Evolutionary conservation across 2,888 invertebrate species (phyloP), one percentile per base, ranked within the genome.

Genomic region (Trachelus troglodyta): DNA sequence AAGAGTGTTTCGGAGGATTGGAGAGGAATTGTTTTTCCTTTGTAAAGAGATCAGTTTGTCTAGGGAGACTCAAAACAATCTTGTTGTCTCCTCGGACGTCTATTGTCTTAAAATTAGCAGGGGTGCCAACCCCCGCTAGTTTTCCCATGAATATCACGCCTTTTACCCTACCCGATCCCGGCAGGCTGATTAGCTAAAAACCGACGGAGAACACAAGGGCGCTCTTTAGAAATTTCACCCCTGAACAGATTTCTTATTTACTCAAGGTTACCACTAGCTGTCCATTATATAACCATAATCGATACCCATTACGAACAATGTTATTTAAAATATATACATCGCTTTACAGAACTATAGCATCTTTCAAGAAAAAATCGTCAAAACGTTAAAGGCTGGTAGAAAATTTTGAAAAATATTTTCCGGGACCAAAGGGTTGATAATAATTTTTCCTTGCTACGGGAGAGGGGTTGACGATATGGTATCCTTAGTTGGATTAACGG

Each of bases 61-160:
- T 79, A 79, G 75, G 79, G 81, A 82, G 75, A 78, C 78, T 83
- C 83, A 83, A 86, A 87, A 87, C 85, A 86, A 81, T 84, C 79
- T 81, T 80, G 82, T 79, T 74, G 79, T 83, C 81, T 84, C 80
- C 81, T 85, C 80, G 33, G 81, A 77, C 74, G 79, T 69, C 77
- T 80, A 85, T 86, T 86, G 85, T 87, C 83, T 87, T 80, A 81
- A 76, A 34, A 79, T 78, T 78, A n/a, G 34, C 73, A 71, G 78
- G 78, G 75, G 75, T 78, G 40, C 40, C 40, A 40, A 40, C 40
- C 40, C 40, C 40, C 40, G 6, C 40, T 40, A 40, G 15, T 15
- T 40, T 40, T 6, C 40, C 40, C 40, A 40, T 40, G 40, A 40
- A 40, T 40, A 40, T 40, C 40, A 40, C 15, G 40, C 40, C 40